Evolutionary conservation across 2,797 vertebrate genomes (phyloP), one percentile per base, ranked within the genome.

Genomic region (Limnodromus scolopaceus): DNA sequence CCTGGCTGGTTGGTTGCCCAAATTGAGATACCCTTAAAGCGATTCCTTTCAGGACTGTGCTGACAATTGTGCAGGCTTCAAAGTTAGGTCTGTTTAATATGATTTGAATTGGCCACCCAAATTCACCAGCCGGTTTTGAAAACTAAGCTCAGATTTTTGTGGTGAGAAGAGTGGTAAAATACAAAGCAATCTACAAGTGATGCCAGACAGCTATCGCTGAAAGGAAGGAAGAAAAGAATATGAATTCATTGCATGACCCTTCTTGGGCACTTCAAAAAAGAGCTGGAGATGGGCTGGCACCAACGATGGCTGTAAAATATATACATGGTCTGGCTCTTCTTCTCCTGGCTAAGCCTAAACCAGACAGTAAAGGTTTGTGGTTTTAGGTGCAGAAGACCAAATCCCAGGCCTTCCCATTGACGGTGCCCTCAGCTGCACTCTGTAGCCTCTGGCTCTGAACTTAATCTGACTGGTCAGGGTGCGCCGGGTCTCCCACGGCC

Each of bases 51-150:
- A 60, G 57, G 58, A 39, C 57, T 63, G 54, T 2, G 4, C 58
- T 80, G 81, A 80, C 89, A 70, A 46, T 34, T 81, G 78, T 34
- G 75, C 71, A 74, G 70, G 32, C 92, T 89, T 88, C 84, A 85
- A 55, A 89, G 82, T 80, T 58, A 54, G 71, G 46, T 65, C 91
- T 92, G 49, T 81, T 84, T 48, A 84, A 41, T 51, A 5, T 66
- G 72, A 51, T 71, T 78, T 84, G 87, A 76, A 63, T 81, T 94
- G 89, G 70, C 92, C 91, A 95, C 94, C 93, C 89, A 86, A 95
- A 95, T 66, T 86, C 58, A 89, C 69, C 80, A 91, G 61, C 38
- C 9, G 11, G 30, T 86, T 90, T 84, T 86, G 65, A 70, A 88
- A 95, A 69, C 3, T 3, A 87, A 89, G 74, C 70, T 93, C 28